Percentiles rank a stretch among this genome's conserved stretches.
Evolutionary conservation across 2,113 vertebrate genomes (phyloP).

Genomic region (Heloderma charlesbogerti): DNA sequence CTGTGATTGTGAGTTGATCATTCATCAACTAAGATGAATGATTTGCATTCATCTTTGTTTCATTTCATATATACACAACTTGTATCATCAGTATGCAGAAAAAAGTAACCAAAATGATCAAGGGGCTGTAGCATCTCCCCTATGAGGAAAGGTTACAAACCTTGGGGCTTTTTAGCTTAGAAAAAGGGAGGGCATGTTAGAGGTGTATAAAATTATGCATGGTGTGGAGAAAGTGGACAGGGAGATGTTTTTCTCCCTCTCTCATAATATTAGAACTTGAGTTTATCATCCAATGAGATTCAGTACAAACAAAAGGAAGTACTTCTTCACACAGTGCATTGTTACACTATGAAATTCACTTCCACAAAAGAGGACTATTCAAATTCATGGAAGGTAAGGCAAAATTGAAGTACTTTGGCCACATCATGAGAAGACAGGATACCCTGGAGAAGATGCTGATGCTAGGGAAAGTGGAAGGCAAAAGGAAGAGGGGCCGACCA

Average conservation of each 20-base stretch:
- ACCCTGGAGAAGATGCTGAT: too few species aligned
- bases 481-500: too few species aligned
- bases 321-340: neutral
- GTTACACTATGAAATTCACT: neutral
- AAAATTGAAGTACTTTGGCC: too few species aligned
- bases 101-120: neutral
- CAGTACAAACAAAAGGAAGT: neutral
- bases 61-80: neutral
- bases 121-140: neutral
- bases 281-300: neutral
- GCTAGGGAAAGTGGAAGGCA: too few species aligned
- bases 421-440: too few species aligned
- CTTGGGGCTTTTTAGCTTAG: neutral
- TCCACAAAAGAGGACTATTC: neutral
- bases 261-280: neutral
- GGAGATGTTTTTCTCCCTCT: neutral
- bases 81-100: neutral
- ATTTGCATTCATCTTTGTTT: neutral
- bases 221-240: too few species aligned
- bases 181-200: neutral
- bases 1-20: neutral
- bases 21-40: too few species aligned
- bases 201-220: too few species aligned
- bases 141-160: neutral
- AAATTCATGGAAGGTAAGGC: neutral